Base-by-base conservation (phyloP, 2,888 invertebrate genomes). In the Luperina nickerlii region DNA sequence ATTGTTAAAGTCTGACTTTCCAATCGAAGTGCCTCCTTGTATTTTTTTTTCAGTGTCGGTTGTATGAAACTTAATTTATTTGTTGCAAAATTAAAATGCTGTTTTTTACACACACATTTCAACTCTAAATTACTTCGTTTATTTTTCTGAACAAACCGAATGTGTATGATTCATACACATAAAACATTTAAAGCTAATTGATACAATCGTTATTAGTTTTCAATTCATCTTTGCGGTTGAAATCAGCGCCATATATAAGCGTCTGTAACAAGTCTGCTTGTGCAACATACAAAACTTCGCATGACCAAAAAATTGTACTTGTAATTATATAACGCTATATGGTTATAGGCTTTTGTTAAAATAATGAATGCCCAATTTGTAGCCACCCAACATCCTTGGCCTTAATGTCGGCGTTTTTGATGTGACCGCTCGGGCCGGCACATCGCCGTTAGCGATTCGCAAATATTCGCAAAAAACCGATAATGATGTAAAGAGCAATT, bases 391-490 rank as follows among this genome's bases (percentile, higher is more conserved):
- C 84, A 94, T 94, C 95, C 95, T 95, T 95, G 95, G 93, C 95
- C 94, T 94, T 95, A 95, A 95, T 95, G 94, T 90, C 94, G 93
- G 94, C 87, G 87, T 90, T 93, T 96, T 95, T 95, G 95, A 95
- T 93, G 94, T 92, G 92, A 91, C 91, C 91, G 91, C 90, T 89
- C 86, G 84, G 86, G 83, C 89, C 89, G 89, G 87, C 90, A 86
- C 90, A 88, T 86, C 87, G 94, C 94, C 92, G 93, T 95, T 95
- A 95, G 94, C 94, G 91, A 93, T 94, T 92, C 91, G 92, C 93
- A 95, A 95, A 94, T 91, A 94, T 90, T 90, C 90, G 90, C 90
- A 93, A 94, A 94, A 93, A 94, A 90, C 80, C 89, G 89, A 93
- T 93, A 92, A 93, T 94, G 90, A 91, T 92, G 92, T 94, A 92